Evolutionary conservation across 2,113 vertebrate species (phyloP).

Genomic region (Chunga burmeisteri): DNA sequence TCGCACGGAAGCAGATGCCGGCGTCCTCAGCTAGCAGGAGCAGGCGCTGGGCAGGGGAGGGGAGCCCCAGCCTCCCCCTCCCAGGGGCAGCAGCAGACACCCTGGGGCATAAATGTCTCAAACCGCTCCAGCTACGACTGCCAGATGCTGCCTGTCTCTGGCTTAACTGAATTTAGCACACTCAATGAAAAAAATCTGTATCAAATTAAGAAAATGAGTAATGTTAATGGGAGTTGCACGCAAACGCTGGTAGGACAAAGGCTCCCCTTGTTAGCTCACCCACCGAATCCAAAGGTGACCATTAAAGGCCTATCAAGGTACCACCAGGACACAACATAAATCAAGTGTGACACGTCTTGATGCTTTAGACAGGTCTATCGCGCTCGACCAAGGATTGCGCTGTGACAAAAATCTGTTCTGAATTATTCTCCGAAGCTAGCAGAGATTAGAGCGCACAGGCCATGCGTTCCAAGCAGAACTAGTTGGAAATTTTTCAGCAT

Average conservation of each 20-base stretch:
- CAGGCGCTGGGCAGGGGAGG: not conserved
- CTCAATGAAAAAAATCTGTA: conserved; percentile 54
- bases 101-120: conserved; percentile 25
- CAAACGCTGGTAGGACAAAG: conserved; percentile 31
- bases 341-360: not conserved
- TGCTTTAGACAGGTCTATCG: not conserved
- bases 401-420: not conserved
- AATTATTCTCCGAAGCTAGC: not conserved
- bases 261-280: conserved; percentile 14
- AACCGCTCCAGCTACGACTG: not conserved
- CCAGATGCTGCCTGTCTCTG: conserved; percentile 55
- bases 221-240: conserved; percentile 28
- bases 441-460: not conserved
- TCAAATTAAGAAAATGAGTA: conserved; percentile 61
- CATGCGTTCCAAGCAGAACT: not conserved
- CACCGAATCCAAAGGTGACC: not conserved
- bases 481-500: not conserved
- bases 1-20: not conserved
- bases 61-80: not conserved
- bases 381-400: not conserved
- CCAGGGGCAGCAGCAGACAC: conserved; percentile 1
- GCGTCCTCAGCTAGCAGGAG: not conserved
- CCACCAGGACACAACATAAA: conserved; percentile 3
- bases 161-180: conserved; percentile 56
- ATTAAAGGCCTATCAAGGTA: conserved; percentile 16